phyloP scores from a whole-genome alignment of 2,797 vertebrate species.

The Sylvilagus floridanus region DNA sequence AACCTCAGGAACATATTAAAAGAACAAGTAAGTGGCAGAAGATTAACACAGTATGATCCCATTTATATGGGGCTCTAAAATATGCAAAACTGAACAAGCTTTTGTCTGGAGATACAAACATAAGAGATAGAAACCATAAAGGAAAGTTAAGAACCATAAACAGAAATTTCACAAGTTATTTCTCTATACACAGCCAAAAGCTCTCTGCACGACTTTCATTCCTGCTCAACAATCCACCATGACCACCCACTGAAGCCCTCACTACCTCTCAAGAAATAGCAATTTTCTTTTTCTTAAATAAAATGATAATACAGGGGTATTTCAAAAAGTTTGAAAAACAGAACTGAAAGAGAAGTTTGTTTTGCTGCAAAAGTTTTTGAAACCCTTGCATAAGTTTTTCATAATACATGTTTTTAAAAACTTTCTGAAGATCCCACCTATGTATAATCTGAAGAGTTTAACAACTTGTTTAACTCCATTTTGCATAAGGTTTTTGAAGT shows the following conservation, averaged over 20 bases:
- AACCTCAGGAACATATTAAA: neutral
- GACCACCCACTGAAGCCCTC: neutral
- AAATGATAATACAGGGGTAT: neutral
- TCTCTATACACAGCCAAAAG: neutral
- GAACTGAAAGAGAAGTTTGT: no score
- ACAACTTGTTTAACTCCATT: no score
- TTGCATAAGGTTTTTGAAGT: no score
- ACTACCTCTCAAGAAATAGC: neutral
- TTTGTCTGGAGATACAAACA: constrained; percentile 9
- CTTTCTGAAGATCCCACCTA: no score
- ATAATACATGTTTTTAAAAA: no score
- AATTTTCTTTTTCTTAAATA: neutral
- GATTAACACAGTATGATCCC: constrained; percentile 6
- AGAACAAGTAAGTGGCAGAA: neutral
- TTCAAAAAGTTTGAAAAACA: no score
- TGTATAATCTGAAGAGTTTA: no score
- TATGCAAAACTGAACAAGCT: neutral
- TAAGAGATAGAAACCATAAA: neutral
- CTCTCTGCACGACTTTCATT: neutral
- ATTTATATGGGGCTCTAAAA: constrained; percentile 21
- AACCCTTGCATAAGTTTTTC: no score
- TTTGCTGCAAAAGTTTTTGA: no score
- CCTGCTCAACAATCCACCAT: neutral
- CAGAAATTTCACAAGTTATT: neutral
- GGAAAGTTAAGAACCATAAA: neutral